Conservation (phyloP, 2,797 vertebrate species). For the Potorous gilbertii region DNA sequence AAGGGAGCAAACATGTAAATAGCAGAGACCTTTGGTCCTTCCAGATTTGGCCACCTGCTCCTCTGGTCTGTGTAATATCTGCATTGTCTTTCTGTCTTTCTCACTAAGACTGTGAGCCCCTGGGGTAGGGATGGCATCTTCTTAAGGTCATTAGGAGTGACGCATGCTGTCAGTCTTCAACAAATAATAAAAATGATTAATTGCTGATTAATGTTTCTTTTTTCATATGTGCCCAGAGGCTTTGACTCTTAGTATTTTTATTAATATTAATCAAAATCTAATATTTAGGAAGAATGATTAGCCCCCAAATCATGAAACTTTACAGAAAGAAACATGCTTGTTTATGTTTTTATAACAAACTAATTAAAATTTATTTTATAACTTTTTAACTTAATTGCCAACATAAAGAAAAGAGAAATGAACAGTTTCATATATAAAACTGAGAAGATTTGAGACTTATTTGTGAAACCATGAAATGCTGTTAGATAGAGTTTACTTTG, state of each 20-base stretch:
- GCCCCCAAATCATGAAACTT: fast-evolving
- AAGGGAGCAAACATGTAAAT: constrained; percentile 37
- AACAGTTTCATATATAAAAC: background rate
- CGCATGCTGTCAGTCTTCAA: background rate
- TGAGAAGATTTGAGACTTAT: background rate
- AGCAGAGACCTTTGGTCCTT: background rate
- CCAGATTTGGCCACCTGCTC: background rate
- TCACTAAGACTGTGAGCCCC: background rate
- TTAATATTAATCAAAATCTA: too few species aligned
- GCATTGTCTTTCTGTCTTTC: background rate
- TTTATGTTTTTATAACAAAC: background rate
- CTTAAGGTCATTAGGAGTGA: background rate
- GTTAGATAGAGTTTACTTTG: fast-evolving
- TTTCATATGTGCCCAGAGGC: background rate
- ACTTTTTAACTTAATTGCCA: fast-evolving
- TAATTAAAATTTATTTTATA: too few species aligned
- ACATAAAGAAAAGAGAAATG: fast-evolving
- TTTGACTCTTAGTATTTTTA: fast-evolving
- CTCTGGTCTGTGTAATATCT: background rate
- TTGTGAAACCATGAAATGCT: fast-evolving
- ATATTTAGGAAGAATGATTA: fast-evolving
- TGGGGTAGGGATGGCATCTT: fast-evolving
- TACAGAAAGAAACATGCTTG: background rate
- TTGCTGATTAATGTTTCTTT: background rate
- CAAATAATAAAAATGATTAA: fast-evolving